These are phyloP conservation scores for Himalopsyche tibetana DNA, from an alignment of 2,888 invertebrate species.

Conservation along the genomic window DNA sequence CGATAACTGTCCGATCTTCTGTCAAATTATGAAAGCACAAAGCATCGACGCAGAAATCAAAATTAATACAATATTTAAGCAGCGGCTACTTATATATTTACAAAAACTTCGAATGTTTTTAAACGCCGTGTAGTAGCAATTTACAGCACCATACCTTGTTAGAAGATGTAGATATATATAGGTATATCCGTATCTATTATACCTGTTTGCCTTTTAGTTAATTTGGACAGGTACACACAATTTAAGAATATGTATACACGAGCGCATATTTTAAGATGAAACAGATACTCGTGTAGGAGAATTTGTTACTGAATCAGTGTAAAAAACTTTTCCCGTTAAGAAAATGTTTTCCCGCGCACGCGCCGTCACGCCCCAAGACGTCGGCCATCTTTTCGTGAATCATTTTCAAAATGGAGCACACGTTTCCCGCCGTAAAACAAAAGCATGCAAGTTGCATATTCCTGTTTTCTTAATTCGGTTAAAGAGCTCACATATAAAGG, in stretches of 20 bases:
- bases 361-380: slow-evolving; percentile 25
- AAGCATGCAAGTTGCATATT: neutral
- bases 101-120: too few species aligned
- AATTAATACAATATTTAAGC: too few species aligned
- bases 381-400: slow-evolving; percentile 19
- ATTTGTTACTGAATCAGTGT: neutral
- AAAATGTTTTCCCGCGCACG: slow-evolving; percentile 26
- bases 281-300: neutral
- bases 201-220: neutral
- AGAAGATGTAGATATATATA: too few species aligned
- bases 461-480: neutral
- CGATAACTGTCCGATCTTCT: too few species aligned
- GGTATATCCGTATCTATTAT: neutral
- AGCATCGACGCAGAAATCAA: too few species aligned
- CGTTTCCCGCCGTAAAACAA: slow-evolving; percentile 18
- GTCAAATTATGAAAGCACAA: too few species aligned
- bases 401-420: slow-evolving; percentile 21
- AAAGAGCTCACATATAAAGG: neutral
- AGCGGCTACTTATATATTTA: too few species aligned
- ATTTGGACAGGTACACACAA: neutral
- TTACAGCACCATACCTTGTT: too few species aligned
- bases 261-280: neutral
- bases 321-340: slow-evolving; percentile 18
- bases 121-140: too few species aligned
- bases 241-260: neutral